Conservation (phyloP, 2,113 vertebrate species). For the Octodon degus region DNA sequence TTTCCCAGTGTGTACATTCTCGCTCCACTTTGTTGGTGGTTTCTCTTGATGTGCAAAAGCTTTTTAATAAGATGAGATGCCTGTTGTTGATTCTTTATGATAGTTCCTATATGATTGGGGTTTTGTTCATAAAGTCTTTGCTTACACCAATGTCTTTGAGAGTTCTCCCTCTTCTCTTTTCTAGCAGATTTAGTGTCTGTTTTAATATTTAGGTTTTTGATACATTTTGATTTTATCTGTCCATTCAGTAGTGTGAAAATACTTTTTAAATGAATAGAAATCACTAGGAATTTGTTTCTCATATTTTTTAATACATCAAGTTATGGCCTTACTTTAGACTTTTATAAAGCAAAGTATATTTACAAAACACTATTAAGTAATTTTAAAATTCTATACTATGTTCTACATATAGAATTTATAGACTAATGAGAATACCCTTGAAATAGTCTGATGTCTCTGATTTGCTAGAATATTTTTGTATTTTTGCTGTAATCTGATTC, state of each 20-base stretch:
- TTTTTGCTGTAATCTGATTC: slow-evolving; percentile 21
- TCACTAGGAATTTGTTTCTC: not conserved
- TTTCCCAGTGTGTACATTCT: not conserved
- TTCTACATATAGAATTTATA: not conserved
- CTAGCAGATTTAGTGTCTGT: not conserved
- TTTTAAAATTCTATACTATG: not conserved
- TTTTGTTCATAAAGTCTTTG: not conserved
- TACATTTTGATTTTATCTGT: not conserved
- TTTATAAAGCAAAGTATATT: not conserved
- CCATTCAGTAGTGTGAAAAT: not conserved
- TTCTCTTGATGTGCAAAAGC: not conserved
- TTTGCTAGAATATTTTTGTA: not conserved
- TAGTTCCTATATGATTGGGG: not conserved
- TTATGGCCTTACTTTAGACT: not conserved
- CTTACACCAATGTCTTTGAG: not conserved
- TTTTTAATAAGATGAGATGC: not conserved
- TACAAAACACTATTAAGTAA: not conserved
- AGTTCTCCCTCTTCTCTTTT: not conserved
- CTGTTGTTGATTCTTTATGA: not conserved
- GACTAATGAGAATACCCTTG: slow-evolving; percentile 18
- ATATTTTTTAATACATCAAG: not conserved
- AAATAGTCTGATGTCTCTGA: not conserved
- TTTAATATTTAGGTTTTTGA: not conserved
- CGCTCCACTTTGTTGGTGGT: not conserved
- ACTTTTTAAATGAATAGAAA: slow-evolving; percentile 8